phyloP scores from a whole-genome alignment of 2,113 vertebrate species.

The Poicephalus gulielmi region DNA sequence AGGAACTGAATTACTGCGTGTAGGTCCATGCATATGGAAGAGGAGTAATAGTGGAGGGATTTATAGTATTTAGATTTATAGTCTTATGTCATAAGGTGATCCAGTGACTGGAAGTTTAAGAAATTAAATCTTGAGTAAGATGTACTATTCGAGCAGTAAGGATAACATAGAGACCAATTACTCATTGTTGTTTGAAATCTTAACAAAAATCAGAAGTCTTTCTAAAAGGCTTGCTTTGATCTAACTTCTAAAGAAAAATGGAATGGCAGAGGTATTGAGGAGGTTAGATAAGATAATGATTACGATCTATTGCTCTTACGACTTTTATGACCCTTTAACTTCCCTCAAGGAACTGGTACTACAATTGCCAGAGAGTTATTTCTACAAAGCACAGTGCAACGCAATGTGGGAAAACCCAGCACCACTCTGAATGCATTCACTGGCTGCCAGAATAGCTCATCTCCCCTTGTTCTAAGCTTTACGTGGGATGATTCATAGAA shows the following conservation, averaged over 20 bases:
- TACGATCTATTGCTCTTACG: neutral
- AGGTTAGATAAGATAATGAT: slow-evolving; percentile 3
- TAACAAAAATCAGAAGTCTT: neutral
- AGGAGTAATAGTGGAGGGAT: neutral
- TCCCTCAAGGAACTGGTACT: neutral
- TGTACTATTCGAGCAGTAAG: neutral
- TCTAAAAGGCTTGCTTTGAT: neutral
- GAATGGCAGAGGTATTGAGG: neutral
- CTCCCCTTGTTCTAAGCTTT: neutral
- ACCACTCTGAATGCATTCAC: neutral
- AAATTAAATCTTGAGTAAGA: neutral
- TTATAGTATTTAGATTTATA: neutral
- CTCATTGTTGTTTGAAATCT: neutral
- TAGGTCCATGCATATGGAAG: neutral
- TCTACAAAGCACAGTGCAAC: neutral
- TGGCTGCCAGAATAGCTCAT: neutral
- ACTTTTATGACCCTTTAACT: neutral
- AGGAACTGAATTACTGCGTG: neutral
- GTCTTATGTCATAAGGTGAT: neutral
- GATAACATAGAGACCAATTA: neutral
- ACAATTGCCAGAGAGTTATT: neutral
- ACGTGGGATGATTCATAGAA: neutral
- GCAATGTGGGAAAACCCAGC: neutral
- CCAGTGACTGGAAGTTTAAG: neutral
- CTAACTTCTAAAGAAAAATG: neutral